A percentile compares a stretch with the other conserved stretches of the same genome.
These are phyloP conservation scores for Mycetomoellerius zeteki DNA, from an alignment of 1,140 invertebrate genomes.

Conservation along the genomic window DNA sequence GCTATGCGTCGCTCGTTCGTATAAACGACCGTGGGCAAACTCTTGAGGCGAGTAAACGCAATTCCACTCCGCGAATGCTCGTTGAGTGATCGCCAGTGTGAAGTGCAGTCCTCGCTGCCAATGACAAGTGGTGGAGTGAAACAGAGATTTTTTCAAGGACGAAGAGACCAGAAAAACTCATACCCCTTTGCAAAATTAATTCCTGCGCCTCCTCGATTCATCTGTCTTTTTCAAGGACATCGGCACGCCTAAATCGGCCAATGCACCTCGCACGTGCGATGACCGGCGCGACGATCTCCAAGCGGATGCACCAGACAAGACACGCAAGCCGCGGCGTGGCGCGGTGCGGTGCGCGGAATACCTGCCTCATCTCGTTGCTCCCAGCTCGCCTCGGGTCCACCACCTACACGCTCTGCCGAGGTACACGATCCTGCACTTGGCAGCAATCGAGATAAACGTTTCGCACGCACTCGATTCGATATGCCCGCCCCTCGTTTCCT, in stretches of 20 bases:
- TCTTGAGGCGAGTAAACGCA: conserved; percentile 14
- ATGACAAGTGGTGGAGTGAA: neutral
- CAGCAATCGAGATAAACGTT: conserved; percentile 67
- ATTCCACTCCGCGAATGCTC: neutral
- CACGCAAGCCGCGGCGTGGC: conserved; percentile 26
- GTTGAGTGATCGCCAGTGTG: neutral
- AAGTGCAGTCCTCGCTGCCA: conserved; percentile 15
- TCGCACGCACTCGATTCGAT: conserved; percentile 63
- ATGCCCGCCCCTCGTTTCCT: conserved; percentile 61
- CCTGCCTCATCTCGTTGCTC: conserved; percentile 53
- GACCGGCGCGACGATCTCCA: conserved; percentile 45
- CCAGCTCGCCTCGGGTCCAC: conserved; percentile 41
- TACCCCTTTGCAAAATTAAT: neutral
- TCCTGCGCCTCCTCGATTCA: conserved; percentile 4
- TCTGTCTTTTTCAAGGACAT: conserved; percentile 25
- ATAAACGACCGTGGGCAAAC: conserved; percentile 19
- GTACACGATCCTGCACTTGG: conserved; percentile 69
- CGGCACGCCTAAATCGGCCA: conserved; percentile 51
- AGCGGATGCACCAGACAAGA: conserved; percentile 31
- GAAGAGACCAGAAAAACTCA: neutral
- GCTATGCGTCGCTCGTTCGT: conserved; percentile 33
- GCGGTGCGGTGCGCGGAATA: conserved; percentile 8
- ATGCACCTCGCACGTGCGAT: conserved; percentile 46
- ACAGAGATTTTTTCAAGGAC: neutral
- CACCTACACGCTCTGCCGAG: conserved; percentile 34